These are phyloP conservation scores for Menidia menidia DNA, from an alignment of 2,797 vertebrate genomes.

Conservation along the genomic window DNA sequence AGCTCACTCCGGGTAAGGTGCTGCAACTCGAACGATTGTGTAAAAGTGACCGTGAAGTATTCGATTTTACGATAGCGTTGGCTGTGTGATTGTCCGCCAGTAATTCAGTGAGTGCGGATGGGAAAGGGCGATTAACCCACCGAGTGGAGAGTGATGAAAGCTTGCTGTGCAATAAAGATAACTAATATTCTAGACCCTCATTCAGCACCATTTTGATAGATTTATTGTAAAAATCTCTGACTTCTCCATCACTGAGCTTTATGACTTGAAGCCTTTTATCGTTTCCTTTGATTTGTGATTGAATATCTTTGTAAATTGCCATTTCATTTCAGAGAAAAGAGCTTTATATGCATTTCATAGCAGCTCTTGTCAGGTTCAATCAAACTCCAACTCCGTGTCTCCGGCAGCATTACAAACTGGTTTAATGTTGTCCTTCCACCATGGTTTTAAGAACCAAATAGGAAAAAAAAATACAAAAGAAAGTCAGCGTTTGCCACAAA, in stretches of 20 bases:
- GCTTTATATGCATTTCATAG: constrained; percentile 24
- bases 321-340: constrained; percentile 30
- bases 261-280: constrained; percentile 40
- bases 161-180: constrained; percentile 36
- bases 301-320: constrained; percentile 24
- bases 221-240: constrained; percentile 38
- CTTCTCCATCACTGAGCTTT: constrained; percentile 35
- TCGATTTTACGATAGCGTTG: constrained; percentile 44
- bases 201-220: constrained; percentile 25
- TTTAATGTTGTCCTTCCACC: constrained; percentile 49
- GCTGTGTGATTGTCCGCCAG: constrained; percentile 60
- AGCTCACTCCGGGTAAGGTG: constrained; percentile 43
- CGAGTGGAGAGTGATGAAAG: constrained; percentile 53
- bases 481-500: constrained; percentile 39
- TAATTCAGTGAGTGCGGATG: constrained; percentile 41
- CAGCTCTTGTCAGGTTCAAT: constrained; percentile 43
- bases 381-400: constrained; percentile 40
- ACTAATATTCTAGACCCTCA: constrained; percentile 30
- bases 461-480: constrained; percentile 59
- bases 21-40: constrained; percentile 31
- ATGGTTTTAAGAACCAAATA: constrained; percentile 60
- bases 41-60: constrained; percentile 39
- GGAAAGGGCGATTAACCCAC: constrained; percentile 50
- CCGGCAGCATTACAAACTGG: constrained; percentile 39
- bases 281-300: constrained; percentile 44